Percentiles rank a stretch among this genome's conserved stretches.
These are phyloP conservation scores for Leucoma salicis DNA, from an alignment of 2,888 invertebrate genomes.

Conservation along the genomic window DNA sequence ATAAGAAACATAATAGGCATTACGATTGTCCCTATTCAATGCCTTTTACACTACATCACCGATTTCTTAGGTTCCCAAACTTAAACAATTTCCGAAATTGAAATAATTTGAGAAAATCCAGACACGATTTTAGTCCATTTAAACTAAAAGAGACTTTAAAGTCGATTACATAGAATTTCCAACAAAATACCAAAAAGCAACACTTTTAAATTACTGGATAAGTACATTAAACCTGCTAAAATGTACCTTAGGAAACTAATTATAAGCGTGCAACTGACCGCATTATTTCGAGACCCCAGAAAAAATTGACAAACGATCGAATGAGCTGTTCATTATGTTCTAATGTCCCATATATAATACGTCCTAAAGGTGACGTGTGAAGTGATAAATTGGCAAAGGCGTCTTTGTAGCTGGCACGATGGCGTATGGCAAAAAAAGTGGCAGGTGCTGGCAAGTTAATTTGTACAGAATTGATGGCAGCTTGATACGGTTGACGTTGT, in stretches of 20 bases:
- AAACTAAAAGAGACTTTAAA: slow-evolving; percentile 21
- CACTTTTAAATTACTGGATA: too few relatives aligned
- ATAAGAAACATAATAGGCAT: slow-evolving; percentile 42
- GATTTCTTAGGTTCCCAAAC: slow-evolving; percentile 43
- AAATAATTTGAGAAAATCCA: slow-evolving; percentile 25
- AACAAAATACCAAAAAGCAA: not conserved
- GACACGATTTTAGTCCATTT: slow-evolving; percentile 11
- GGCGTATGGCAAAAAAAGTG: slow-evolving; percentile 46
- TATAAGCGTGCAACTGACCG: not conserved
- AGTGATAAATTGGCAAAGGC: slow-evolving; percentile 66
- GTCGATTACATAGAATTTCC: slow-evolving; percentile 1
- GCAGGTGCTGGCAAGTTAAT: slow-evolving; percentile 58
- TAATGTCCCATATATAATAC: slow-evolving; percentile 77
- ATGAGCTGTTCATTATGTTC: slow-evolving; percentile 72
- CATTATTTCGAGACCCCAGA: slow-evolving; percentile 28
- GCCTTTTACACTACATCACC: slow-evolving; percentile 47
- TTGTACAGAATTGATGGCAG: slow-evolving; percentile 37
- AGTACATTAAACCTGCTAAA: not conserved
- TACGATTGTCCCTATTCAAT: slow-evolving; percentile 36
- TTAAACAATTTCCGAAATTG: slow-evolving; percentile 45
- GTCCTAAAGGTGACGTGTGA: slow-evolving; percentile 63
- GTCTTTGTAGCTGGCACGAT: slow-evolving; percentile 42
- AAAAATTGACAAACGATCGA: slow-evolving; percentile 69
- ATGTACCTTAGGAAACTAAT: not conserved
- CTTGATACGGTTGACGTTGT: slow-evolving; percentile 25